These are phyloP conservation scores for Anoplophora glabripennis DNA, from an alignment of 1,140 invertebrate genomes.

Conservation along the genomic window DNA sequence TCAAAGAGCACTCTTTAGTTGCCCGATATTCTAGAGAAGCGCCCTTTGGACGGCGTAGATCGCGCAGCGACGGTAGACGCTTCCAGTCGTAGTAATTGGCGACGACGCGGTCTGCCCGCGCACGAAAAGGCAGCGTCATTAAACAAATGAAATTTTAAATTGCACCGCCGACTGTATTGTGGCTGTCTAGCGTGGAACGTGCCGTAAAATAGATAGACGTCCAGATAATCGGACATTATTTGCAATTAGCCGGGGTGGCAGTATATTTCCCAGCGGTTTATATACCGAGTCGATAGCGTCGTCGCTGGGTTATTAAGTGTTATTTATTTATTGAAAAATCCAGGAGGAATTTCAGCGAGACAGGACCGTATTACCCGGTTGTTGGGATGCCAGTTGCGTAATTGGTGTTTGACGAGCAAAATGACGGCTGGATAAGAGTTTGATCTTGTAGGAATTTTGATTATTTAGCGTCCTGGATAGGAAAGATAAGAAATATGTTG, in stretches of 20 bases:
- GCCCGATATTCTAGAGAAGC: too few species aligned
- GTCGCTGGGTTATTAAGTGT: conserved; percentile 5
- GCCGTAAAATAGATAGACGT: conserved; percentile 31
- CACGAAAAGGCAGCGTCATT: conserved; percentile 24
- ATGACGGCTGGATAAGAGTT: too few species aligned
- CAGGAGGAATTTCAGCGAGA: background rate
- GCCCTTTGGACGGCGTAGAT: too few species aligned
- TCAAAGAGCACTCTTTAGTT: too few species aligned
- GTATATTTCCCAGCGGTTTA: conserved; percentile 22
- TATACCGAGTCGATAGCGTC: conserved; percentile 1
- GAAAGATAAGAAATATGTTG: too few species aligned
- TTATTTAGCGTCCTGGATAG: too few species aligned
- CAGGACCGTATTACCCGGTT: too few species aligned
- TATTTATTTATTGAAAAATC: conserved; percentile 15
- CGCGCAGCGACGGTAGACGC: too few species aligned
- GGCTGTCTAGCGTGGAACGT: conserved; percentile 24
- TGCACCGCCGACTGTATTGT: conserved; percentile 23
- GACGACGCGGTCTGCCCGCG: conserved; percentile 18
- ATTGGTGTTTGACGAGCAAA: too few species aligned
- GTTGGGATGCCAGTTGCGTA: too few species aligned
- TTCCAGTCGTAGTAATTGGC: conserved; percentile 18
- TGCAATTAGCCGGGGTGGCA: conserved; percentile 29
- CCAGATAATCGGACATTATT: conserved; percentile 34
- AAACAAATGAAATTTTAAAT: conserved; percentile 34
- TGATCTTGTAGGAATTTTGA: too few species aligned